Conservation (phyloP, 2,797 vertebrate species). For the Anabas testudineus region DNA sequence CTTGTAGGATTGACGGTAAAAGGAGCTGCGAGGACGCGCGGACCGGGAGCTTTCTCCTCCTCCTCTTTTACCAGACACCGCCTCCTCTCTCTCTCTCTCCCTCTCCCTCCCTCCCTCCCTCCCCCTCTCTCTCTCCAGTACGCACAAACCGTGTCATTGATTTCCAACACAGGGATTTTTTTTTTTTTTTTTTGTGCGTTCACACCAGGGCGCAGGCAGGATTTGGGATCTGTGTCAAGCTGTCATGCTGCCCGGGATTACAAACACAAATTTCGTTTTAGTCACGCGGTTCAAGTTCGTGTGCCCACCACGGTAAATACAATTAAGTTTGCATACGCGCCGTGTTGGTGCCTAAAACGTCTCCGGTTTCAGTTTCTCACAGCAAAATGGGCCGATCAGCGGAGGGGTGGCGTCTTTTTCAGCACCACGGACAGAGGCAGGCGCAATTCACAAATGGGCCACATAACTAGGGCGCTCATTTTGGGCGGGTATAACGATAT, state of each 20-base stretch:
- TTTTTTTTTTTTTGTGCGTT: slow-evolving; percentile 40
- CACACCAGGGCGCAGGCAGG: slow-evolving; percentile 43
- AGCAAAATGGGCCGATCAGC: not conserved
- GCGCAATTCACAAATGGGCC: slow-evolving; percentile 39
- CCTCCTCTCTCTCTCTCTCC: slow-evolving; percentile 52
- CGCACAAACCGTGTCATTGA: slow-evolving; percentile 63
- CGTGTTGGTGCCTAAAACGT: not conserved
- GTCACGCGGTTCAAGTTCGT: slow-evolving; percentile 35
- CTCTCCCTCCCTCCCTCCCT: slow-evolving; percentile 37
- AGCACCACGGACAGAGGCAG: slow-evolving; percentile 56
- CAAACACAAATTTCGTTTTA: slow-evolving; percentile 56
- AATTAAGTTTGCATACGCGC: slow-evolving; percentile 35
- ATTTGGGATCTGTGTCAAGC: slow-evolving; percentile 53
- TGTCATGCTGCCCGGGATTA: slow-evolving; percentile 39
- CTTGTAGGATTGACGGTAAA: slow-evolving; percentile 46
- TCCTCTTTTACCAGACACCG: slow-evolving; percentile 70
- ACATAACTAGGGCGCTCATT: slow-evolving; percentile 35
- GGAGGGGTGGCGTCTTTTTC: not conserved
- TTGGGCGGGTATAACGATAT: slow-evolving; percentile 2
- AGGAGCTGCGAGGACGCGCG: slow-evolving; percentile 46
- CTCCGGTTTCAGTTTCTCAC: not conserved
- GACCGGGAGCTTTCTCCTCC: slow-evolving; percentile 67
- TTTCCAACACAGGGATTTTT: slow-evolving; percentile 54
- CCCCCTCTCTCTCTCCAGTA: slow-evolving; percentile 28
- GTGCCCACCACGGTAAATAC: slow-evolving; percentile 34